Evolutionary conservation across 2,113 vertebrate species (phyloP), one percentile per base, ranked within the genome.

Genomic region (Sarotherodon lohbergeri): DNA sequence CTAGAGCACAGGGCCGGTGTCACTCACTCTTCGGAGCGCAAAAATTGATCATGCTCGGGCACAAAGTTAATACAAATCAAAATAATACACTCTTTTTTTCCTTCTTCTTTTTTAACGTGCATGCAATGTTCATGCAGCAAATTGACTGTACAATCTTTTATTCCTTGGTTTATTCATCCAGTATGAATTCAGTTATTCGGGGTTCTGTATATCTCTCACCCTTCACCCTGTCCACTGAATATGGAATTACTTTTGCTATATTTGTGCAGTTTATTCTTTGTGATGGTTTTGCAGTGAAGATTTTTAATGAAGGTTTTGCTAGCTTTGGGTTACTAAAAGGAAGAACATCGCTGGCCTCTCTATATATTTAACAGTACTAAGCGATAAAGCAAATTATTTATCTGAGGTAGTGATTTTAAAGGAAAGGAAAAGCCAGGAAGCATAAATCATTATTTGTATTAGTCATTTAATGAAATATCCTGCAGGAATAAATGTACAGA

Each of bases 1-100:
- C 66, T 43, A 12, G 73, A 54, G 88, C 32, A 24, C 11, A 55
- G 87, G 90, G 91, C 92, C 84, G 85, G 73, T 91, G 93, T 94
- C 94, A 89, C 39, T 94, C 94, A 89, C 79, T 32, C 55, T 85
- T 46, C 39, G 29, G 68, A 86, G 59, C 2, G 1, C 8, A 86
- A 27, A 89, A 87, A 91, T 90, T 91, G 90, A 94, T 93, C 82
- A 78, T 12, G 12, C 52, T 66, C 48, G 9, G 41, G 61, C 78
- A 79, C 52, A 88, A 85, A 86, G 84, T 91, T 90, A 88, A 81
- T 87, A 85, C 78, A 39, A 86, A 78, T 34, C 57, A 63, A 78
- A 89, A 91, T 81, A 80, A 80, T 63, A 46, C 8, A 17, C 73
- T 54, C 22, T 34, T 39, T 11, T 5, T 56, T 10, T 22, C 39